Conservation (phyloP, 2,113 vertebrate genomes). For the Craseonycteris thonglongyai region DNA sequence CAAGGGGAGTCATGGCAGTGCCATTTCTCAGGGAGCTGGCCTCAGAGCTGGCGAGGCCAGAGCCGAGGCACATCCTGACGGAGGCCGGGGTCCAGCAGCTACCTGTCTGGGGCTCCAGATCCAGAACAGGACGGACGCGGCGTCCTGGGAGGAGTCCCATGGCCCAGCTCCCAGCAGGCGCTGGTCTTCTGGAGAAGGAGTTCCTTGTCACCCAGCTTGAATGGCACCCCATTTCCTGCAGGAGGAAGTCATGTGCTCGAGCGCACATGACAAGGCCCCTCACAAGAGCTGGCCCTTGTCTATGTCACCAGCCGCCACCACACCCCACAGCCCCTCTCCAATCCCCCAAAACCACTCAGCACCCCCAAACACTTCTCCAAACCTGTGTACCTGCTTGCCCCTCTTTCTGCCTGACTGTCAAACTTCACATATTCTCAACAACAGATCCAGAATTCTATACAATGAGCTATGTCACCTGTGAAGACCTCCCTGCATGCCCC, state of each 20-base stretch:
- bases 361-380: not conserved
- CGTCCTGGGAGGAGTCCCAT: not conserved
- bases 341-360: not conserved
- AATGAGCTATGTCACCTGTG: no score
- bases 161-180: not conserved
- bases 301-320: not conserved
- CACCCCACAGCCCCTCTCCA: not conserved
- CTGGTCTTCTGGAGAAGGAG: not conserved
- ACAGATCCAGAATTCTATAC: not conserved
- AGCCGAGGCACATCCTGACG: not conserved
- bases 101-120: not conserved
- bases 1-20: conserved; percentile 3
- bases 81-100: not conserved
- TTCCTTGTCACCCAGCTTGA: not conserved
- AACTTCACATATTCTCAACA: not conserved
- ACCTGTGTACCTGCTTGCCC: not conserved
- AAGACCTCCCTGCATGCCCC: not conserved
- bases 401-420: not conserved
- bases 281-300: not conserved
- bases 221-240: not conserved
- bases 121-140: not conserved
- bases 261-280: not conserved
- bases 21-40: conserved; percentile 32
- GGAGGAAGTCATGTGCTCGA: not conserved
- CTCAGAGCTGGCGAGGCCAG: not conserved